Base-by-base conservation (phyloP, 2,888 invertebrate species). In the Dryobotodes eremita region DNA sequence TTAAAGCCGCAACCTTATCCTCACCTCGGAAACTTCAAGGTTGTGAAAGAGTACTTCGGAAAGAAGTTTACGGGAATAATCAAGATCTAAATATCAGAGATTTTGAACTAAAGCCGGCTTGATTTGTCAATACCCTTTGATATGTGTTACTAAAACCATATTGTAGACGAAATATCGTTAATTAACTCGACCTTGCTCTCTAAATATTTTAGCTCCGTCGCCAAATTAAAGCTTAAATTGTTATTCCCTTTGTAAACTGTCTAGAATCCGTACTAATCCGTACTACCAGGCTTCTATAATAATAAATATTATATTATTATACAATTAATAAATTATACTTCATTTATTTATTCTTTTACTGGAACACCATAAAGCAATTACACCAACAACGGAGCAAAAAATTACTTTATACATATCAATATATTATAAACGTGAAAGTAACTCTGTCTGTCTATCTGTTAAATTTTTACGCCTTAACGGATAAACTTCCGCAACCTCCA, bases 21-120 rank as follows among this genome's bases (percentile, higher is more conserved):
- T 75, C 65, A 65, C 70, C 53, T 70, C 36, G 20, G 20, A 76
- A 59, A 66, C 76, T 81, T 42, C 70, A 71, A 66, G 36, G 31
- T 69, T 36, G 31, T 66, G 55, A 61, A 70, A 76, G 36, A 48
- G 36, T 59, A 70, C 65, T 77, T 71, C 20, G 11, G 13, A 23
- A 59, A 82, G 31, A 71, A 77, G 77, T 82, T 82, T 61, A 57
- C n/a, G 64, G 42, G n/a, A 65, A 55, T 76, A 64, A 75, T 50
- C 57, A 62, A 46, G 26, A 70, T 70, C 50, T 26, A 70, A 82
- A 76, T 75, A 57, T 70, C 8, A 13, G 23, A 70, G 13, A 82
- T 70, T 65, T 53, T 23, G 26, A 57, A 70, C 15, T 11, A 65
- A 69, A 70, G 11, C 31, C 50, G 31, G 7, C 23, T 61, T 55